Base-by-base conservation (phyloP, 2,113 vertebrate species). In the Bothrops jararaca region DNA sequence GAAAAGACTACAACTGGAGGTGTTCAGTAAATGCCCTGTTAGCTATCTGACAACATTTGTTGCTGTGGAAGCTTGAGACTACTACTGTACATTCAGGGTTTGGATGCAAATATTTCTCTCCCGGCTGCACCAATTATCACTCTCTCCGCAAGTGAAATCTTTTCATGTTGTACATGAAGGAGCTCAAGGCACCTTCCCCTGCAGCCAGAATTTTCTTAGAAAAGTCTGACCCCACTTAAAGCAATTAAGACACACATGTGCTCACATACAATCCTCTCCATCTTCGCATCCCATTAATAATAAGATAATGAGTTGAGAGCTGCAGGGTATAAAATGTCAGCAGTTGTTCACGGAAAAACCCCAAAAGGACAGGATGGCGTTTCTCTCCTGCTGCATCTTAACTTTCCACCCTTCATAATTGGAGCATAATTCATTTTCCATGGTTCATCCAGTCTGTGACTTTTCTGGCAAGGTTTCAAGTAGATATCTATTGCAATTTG, bases 31-130 rank as follows among this genome's bases (percentile, higher is more conserved):
- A 29, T 9, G 24, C 57, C 26, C 57, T 22, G 5, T 93, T 94
- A 92, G 1, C 88, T 26, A 89, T 80, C 89, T 53, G 91, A 94
- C 90, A 0, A 45, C 57, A 94, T 96, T 2, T 50, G 10, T 88
- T 4, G 13, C 1, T 3, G 11, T 7, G 69, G 18, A 60, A 85
- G 39, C 1, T 57, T 85, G 88, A 69, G 94, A 85, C 29, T 29
- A 13, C 26, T 4, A 12, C 26, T 10, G 3, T 26, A 0, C 0
- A 58, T 0, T 69, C 20, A 80, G 29, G 4, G n/a, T 39, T 1
- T 87, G 54, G 85, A 53, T 94, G 45, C 94, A 34, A 29, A 18
- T 94, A 4, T 53, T 64, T 0, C 86, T 85, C 13, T 23, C 52
- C 69, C 74, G 91, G 90, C 15, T 91, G 2, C 10, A 56, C 88